phyloP scores from a whole-genome alignment of 2,797 vertebrate species.

The Notoglanidium macrostoma region DNA sequence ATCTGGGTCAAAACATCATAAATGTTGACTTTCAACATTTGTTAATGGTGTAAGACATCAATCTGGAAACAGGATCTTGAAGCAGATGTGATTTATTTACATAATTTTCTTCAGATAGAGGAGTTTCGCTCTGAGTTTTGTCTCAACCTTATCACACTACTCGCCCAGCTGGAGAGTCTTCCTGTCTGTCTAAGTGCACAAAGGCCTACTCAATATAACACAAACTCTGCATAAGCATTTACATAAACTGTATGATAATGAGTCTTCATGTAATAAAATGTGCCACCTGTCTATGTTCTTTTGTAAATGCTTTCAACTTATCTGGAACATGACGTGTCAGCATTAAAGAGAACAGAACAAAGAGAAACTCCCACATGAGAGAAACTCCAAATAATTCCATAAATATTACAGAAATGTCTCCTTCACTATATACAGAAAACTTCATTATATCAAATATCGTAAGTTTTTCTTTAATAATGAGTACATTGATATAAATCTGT shows the following conservation, averaged over 20 bases:
- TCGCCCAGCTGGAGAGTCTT: background rate
- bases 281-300: background rate
- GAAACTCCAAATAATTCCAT: background rate
- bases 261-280: background rate
- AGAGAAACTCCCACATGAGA: background rate
- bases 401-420: background rate
- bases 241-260: background rate
- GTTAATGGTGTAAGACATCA: background rate
- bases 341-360: background rate
- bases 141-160: background rate
- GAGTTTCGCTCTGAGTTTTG: background rate
- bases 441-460: background rate
- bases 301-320: background rate
- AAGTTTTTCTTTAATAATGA: background rate
- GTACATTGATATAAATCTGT: background rate
- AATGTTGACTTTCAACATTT: background rate
- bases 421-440: background rate
- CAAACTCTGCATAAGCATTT: background rate
- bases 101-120: background rate
- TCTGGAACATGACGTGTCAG: background rate
- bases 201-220: background rate
- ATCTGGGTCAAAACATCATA: background rate
- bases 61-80: background rate
- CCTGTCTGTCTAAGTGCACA: background rate
- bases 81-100: background rate